A percentile compares a stretch with the other conserved stretches of the same genome.
Evolutionary conservation across 2,888 invertebrate genomes (phyloP).

Genomic region (Phrixothrix hirtus): DNA sequence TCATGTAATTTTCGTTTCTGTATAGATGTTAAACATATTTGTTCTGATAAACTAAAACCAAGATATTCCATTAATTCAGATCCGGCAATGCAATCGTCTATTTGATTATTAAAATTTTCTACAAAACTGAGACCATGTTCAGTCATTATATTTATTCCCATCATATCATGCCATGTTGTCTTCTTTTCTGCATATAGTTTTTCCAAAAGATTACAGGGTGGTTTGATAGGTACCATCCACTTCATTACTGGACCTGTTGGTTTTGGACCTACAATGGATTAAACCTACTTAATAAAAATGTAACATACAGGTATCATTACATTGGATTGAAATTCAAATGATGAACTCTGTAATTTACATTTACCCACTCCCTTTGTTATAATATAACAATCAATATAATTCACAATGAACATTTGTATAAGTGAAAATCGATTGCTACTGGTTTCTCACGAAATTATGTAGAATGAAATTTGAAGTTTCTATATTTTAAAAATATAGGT

Average conservation of each 20-base stretch:
- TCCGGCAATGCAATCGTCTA: conserved; percentile 72
- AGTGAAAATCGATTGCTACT: too few relatives aligned
- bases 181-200: conserved; percentile 44
- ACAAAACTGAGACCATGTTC: conserved; percentile 69
- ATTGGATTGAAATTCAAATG: too few relatives aligned
- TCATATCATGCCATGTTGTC: conserved; percentile 70
- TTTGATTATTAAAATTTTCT: conserved; percentile 66
- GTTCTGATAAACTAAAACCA: conserved; percentile 62
- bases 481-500: too few relatives aligned
- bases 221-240: conserved; percentile 34
- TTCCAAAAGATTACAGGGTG: conserved; percentile 41
- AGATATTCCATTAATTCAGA: conserved; percentile 75
- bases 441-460: too few relatives aligned
- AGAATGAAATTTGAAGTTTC: too few relatives aligned
- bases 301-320: too few relatives aligned
- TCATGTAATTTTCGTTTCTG: conserved; percentile 67
- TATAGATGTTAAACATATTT: conserved; percentile 62
- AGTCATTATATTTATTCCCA: conserved; percentile 67
- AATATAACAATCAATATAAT: too few relatives aligned
- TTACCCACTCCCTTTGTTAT: too few relatives aligned
- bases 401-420: too few relatives aligned
- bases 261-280: too few relatives aligned
- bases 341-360: too few relatives aligned
- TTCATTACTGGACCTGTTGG: conserved; percentile 26
- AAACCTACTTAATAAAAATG: too few relatives aligned